Evolutionary conservation across 1,140 invertebrate genomes (phyloP).

Genomic region (Drosophila pruinosa): DNA sequence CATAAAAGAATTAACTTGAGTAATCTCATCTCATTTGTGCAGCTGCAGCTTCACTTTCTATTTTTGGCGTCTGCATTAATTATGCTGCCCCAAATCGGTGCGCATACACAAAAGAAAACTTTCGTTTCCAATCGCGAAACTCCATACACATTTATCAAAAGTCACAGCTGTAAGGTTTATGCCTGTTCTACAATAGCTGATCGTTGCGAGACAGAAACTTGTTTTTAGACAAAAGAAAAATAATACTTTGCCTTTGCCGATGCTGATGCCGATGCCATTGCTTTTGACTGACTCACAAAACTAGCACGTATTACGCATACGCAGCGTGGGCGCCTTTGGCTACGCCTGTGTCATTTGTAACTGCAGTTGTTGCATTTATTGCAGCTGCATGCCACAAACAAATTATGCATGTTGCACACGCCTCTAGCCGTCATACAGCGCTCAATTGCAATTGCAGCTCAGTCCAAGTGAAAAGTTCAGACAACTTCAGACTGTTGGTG

Average conservation of each 20-base stretch:
- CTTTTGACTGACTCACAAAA: constrained; percentile 11
- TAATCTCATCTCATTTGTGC: constrained; percentile 57
- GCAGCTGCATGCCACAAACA: constrained; percentile 57
- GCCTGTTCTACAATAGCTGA: constrained; percentile 34
- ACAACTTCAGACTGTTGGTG: constrained; percentile 1
- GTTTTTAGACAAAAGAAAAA: constrained; percentile 37
- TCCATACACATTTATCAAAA: constrained; percentile 26
- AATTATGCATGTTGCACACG: constrained; percentile 60
- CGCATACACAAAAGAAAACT: constrained; percentile 38
- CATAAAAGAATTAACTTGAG: background rate
- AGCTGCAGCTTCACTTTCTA: constrained; percentile 69
- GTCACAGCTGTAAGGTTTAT: background rate
- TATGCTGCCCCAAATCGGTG: constrained; percentile 33
- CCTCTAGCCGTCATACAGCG: background rate
- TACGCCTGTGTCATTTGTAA: constrained; percentile 45
- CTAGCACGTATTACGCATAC: constrained; percentile 65
- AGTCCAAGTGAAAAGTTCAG: constrained; percentile 55
- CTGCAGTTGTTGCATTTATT: constrained; percentile 7
- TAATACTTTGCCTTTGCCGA: background rate
- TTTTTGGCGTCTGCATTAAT: constrained; percentile 53
- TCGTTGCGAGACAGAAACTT: constrained; percentile 26
- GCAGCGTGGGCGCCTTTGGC: constrained; percentile 55
- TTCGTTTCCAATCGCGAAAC: constrained; percentile 59
- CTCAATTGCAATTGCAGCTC: constrained; percentile 33
- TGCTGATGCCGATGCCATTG: background rate